These are phyloP conservation scores for Toxotes jaculatrix DNA, from an alignment of 2,113 vertebrate species.

Conservation along the genomic window DNA sequence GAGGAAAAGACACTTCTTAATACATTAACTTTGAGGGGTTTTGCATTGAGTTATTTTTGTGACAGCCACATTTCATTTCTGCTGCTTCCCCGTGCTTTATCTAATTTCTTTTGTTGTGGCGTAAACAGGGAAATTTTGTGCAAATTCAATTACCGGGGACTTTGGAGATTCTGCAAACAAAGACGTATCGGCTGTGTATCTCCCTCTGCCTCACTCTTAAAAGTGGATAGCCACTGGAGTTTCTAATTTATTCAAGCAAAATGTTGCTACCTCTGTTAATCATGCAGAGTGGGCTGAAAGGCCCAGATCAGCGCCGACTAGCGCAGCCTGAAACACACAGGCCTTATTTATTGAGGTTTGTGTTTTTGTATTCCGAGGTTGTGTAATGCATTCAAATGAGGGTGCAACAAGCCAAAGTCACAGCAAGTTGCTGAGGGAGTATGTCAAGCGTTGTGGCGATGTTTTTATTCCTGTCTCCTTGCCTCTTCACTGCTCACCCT, in stretches of 20 bases:
- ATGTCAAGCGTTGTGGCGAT: conserved; percentile 69
- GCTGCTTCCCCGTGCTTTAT: conserved; percentile 67
- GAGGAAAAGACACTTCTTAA: conserved; percentile 66
- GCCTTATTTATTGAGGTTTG: conserved; percentile 76
- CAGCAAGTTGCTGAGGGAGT: conserved; percentile 72
- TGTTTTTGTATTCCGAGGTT: conserved; percentile 77
- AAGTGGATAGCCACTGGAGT: conserved; percentile 61
- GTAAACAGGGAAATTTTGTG: conserved; percentile 78
- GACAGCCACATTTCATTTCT: conserved; percentile 76
- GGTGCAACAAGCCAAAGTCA: conserved; percentile 77
- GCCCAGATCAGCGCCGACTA: conserved; percentile 58
- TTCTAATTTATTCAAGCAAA: conserved; percentile 80
- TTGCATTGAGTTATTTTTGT: conserved; percentile 67
- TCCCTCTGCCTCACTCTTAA: conserved; percentile 44
- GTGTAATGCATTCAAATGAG: conserved; percentile 80
- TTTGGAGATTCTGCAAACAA: conserved; percentile 79
- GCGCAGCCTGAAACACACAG: conserved; percentile 65
- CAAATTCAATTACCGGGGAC: conserved; percentile 79
- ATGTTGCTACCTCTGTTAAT: conserved; percentile 71
- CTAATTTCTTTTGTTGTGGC: conserved; percentile 81
- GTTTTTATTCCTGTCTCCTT: conserved; percentile 72
- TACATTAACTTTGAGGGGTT: conserved; percentile 70
- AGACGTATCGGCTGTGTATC: conserved; percentile 72
- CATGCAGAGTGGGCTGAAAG: conserved; percentile 76
- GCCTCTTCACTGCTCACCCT: conserved; percentile 71